phyloP scores from a whole-genome alignment of 2,113 vertebrate genomes.

The Sigmodon hispidus region DNA sequence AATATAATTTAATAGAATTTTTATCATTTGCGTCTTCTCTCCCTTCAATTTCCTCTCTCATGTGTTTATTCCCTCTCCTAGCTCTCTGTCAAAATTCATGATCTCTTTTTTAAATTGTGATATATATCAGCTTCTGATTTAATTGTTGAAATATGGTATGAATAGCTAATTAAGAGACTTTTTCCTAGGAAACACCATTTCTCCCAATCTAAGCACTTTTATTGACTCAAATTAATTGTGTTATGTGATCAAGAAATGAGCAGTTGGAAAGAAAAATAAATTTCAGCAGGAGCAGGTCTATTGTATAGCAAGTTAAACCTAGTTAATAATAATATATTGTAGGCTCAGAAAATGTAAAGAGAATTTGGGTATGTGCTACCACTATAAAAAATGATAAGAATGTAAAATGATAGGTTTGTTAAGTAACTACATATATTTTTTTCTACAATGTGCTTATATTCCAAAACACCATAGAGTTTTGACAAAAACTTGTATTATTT shows the following conservation, averaged over 20 bases:
- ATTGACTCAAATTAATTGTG: background rate
- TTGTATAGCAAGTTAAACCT: background rate
- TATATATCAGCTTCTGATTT: background rate
- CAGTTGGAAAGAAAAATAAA: background rate
- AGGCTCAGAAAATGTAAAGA: background rate
- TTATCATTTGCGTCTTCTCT: background rate
- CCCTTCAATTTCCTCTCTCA: background rate
- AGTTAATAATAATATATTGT: background rate
- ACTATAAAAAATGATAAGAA: background rate
- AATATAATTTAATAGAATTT: background rate
- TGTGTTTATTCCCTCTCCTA: background rate
- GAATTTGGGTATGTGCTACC: background rate
- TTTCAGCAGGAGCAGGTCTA: background rate
- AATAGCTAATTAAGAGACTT: background rate
- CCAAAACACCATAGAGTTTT: background rate
- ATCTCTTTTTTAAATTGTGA: background rate
- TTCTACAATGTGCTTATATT: background rate
- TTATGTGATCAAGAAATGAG: constrained; percentile 40
- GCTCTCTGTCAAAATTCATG: background rate
- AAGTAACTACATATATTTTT: background rate
- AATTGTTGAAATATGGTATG: background rate
- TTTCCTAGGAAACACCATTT: background rate
- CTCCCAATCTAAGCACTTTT: background rate
- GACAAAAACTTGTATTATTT: background rate
- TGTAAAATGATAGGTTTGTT: background rate